A percentile compares a stretch with the other conserved stretches of the same genome.
phyloP scores from a whole-genome alignment of 1,140 invertebrate genomes.

The Episyrphus balteatus region DNA sequence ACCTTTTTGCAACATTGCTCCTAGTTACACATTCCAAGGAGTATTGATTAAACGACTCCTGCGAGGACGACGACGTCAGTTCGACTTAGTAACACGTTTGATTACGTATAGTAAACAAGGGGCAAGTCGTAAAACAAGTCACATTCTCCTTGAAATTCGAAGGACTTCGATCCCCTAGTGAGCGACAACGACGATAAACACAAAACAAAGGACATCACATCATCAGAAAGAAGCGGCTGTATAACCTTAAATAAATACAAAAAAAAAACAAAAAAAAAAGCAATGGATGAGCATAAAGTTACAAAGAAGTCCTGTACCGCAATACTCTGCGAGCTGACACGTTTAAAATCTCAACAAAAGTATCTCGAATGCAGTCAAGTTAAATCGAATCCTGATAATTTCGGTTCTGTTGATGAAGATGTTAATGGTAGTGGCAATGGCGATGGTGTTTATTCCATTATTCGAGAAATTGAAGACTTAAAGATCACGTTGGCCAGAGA shows the following conservation, averaged over 20 bases:
- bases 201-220: neutral
- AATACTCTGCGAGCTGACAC: constrained; percentile 27
- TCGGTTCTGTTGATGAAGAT: constrained; percentile 8
- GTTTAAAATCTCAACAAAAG: constrained; percentile 32
- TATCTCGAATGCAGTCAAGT: constrained; percentile 34
- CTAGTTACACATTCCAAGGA: too few species aligned
- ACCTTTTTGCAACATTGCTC: too few species aligned
- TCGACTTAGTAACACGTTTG: constrained; percentile 26
- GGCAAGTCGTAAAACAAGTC: constrained; percentile 2
- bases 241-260: too few species aligned
- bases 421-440: too few species aligned
- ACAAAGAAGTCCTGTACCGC: constrained; percentile 11
- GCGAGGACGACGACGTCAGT: neutral
- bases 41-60: too few species aligned
- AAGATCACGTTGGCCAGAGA: constrained; percentile 15
- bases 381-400: constrained; percentile 22
- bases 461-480: constrained; percentile 19
- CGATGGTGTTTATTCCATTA: neutral
- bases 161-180: constrained; percentile 16
- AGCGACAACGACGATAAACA: constrained; percentile 1
- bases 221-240: neutral
- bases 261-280: too few species aligned
- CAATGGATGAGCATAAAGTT: neutral
- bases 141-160: neutral
- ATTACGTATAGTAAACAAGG: constrained; percentile 33